Evolutionary conservation across 2,888 invertebrate genomes (phyloP), one percentile per base, ranked within the genome.

Genomic region (Pharmacophagus antenor): DNA sequence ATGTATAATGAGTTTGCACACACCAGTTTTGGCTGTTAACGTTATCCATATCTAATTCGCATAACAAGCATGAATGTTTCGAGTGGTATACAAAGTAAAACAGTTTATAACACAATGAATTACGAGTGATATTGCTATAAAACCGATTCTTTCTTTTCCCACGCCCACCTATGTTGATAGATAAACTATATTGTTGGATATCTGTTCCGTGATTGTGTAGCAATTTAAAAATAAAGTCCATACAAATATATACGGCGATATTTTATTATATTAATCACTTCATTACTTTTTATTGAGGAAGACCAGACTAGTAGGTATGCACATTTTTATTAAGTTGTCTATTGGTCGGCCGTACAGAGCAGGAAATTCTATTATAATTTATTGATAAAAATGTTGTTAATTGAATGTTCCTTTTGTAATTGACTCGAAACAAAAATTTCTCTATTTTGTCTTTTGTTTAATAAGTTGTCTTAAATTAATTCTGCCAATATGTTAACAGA

Each of bases 11-110:
- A 56, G 49, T 49, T 56, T 49, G 37, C 49, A 21, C 37, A 17
- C 25, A 46, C n/a, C 22, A 18, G 41, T 49, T 55, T 49, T 51
- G 51, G 20, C 15, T 27, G 56, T 48, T 31, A 51, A 25, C 18
- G 20, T 21, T 48, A 49, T 42, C 25, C 56, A 42, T 48, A 56
- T 18, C 56, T 41, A 56, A 56, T 56, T 42, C 41, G 41, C 49
- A 49, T 31, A 51, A 23, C 48, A 31, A 37, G 37, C 56, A 23
- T 42, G 23, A 42, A 22, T 25, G 25, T 49, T 41, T n/a, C 37
- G n/a, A 12, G 18, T 20, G 15, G 3, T 27, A 42, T n/a, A 31
- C 20, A 44, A 17, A 37, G 46, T 15, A 51, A 51, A 46, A 46
- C 37, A 12, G 17, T 15, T 12, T 17, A 15, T 58, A 46, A 31